phyloP scores from a whole-genome alignment of 2,113 vertebrate species.

The Hippocampus mohnikei region DNA sequence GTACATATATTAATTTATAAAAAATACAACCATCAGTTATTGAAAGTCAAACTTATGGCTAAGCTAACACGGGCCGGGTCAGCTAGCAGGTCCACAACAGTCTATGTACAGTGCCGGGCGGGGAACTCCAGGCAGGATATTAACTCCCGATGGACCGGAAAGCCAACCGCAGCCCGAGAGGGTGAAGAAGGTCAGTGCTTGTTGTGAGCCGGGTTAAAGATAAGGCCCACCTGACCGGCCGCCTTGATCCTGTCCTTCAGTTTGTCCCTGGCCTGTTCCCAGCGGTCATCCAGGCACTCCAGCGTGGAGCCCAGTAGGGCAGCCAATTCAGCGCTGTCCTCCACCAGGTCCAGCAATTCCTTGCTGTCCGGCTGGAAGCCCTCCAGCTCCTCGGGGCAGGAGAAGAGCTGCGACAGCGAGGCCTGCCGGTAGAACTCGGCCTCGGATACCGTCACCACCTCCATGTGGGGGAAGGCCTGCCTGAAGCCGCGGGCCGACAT shows the following conservation, averaged over 20 bases:
- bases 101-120: slow-evolving; percentile 39
- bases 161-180: slow-evolving; percentile 16
- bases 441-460: slow-evolving; percentile 86
- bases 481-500: slow-evolving; percentile 87
- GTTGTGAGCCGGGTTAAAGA: slow-evolving; percentile 50
- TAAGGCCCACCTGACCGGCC: slow-evolving; percentile 47
- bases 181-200: slow-evolving; percentile 26
- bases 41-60: slow-evolving; percentile 70
- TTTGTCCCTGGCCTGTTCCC: slow-evolving; percentile 59
- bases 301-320: slow-evolving; percentile 85
- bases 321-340: slow-evolving; percentile 86
- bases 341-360: slow-evolving; percentile 89
- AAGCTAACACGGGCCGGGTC: slow-evolving; percentile 44
- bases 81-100: slow-evolving; percentile 42
- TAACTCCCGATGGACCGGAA: slow-evolving; percentile 37
- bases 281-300: slow-evolving; percentile 79
- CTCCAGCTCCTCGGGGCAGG: slow-evolving; percentile 85
- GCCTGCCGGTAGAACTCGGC: slow-evolving; percentile 91
- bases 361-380: slow-evolving; percentile 88
- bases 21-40: slow-evolving; percentile 79
- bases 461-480: slow-evolving; percentile 85
- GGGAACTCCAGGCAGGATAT: slow-evolving; percentile 33
- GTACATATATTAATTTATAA: slow-evolving; percentile 77
- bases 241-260: slow-evolving; percentile 60
- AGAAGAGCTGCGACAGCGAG: slow-evolving; percentile 87